Base-by-base conservation (phyloP, 1,140 invertebrate species). In the Globodera rostochiensis region DNA sequence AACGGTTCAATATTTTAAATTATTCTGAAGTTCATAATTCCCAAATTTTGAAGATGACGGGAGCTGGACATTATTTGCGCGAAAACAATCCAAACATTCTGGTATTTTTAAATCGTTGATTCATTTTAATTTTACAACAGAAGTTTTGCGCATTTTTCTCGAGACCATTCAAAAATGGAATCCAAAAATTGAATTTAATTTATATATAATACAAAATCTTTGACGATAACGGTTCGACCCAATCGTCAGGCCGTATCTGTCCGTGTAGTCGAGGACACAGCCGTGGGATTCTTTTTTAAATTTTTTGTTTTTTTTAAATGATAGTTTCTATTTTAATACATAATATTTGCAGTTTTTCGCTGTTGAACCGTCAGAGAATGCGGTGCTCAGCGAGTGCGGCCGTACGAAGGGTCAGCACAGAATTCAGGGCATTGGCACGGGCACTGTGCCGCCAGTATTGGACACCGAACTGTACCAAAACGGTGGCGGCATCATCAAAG, bases 401-500 rank as follows among this genome's bases (percentile, higher is more conserved):
- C 50, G 84, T 84, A 64, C 78, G 45, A 69, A 84, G 46, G 87
- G 85, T 49, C 79, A 87, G 64, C 88, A 89, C 75, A 87, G 88
- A 80, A 90, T 89, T 83, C 88, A 89, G 69, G 87, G 87, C 8
- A 83, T 83, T 25, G 88, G 88, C 66, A 85, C 88, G 15, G 88
- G 88, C 0, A 85, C 90, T 53, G 81, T 85, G 7, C 88, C 88
- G 15, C 15, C 49, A 5, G 82, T 89, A 8, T 67, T 89, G 13
- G 80, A 89, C 70, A 86, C 83, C 0, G 53, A 84, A 15, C 77
- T 89, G 66, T 88, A 85, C 57, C 2, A 64, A 13, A 88, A 89
- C 25, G 88, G 85, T 46, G 81, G 86, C 6, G 78, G 50, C 45
- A 74, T 73, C 79, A 19, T 81, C 21, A 45, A 75, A 45, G 74